phyloP scores from a whole-genome alignment of 2,888 invertebrate genomes.

The Drosophila ezoana region DNA sequence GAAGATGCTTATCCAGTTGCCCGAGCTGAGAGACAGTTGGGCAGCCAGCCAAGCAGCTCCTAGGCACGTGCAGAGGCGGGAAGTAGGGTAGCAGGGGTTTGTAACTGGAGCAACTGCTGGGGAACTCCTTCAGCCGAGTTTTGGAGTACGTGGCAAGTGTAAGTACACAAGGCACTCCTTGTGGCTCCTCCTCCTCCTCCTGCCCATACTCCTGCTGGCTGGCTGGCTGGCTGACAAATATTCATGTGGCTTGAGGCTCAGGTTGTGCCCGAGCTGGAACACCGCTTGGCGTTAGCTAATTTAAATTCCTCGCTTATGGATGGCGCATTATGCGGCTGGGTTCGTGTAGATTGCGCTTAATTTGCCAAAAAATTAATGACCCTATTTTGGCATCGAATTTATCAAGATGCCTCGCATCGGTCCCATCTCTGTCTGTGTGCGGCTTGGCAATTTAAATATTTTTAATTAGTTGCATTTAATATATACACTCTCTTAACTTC shows the following conservation, averaged over 20 bases:
- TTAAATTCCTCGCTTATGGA: conserved; percentile 67
- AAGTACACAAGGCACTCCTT: conserved; percentile 41
- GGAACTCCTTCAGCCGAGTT: conserved; percentile 23
- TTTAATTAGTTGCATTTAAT: conserved; percentile 64
- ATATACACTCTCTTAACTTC: not conserved
- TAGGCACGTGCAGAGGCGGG: conserved; percentile 30
- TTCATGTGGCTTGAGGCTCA: conserved; percentile 55
- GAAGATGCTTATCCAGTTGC: conserved; percentile 75
- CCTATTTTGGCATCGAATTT: conserved; percentile 54
- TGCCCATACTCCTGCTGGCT: conserved; percentile 22
- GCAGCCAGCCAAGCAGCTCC: conserved; percentile 30
- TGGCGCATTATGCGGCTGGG: conserved; percentile 36
- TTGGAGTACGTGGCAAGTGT: conserved; percentile 61
- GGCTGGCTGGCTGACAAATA: conserved; percentile 56
- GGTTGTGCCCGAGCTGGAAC: conserved; percentile 27
- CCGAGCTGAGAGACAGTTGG: conserved; percentile 28
- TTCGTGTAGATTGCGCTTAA: conserved; percentile 65
- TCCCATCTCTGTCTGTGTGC: not conserved
- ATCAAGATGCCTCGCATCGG: conserved; percentile 58
- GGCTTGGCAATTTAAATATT: conserved; percentile 68
- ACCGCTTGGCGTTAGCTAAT: conserved; percentile 67
- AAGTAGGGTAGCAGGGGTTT: not conserved
- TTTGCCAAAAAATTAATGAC: conserved; percentile 70
- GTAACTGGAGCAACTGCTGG: conserved; percentile 15
- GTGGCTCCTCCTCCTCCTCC: conserved; percentile 9